Evolutionary conservation across 2,797 vertebrate genomes (phyloP).

Genomic region (Aplochiton taeniatus): DNA sequence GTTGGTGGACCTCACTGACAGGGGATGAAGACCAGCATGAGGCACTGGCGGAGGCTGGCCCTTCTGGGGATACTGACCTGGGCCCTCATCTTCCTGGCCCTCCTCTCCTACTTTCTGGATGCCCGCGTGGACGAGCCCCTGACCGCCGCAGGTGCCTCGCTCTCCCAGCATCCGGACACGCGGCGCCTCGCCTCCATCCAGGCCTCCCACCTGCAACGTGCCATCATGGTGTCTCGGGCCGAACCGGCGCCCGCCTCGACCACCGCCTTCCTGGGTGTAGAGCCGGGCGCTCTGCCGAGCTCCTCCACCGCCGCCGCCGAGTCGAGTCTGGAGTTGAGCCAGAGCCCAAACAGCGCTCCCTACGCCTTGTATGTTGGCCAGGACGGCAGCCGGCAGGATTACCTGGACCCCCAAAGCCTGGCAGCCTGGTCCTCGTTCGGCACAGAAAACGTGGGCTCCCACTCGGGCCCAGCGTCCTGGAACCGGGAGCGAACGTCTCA

Average conservation of each 20-base stretch:
- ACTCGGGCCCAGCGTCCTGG: constrained; percentile 49
- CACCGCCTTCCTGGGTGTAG: constrained; percentile 41
- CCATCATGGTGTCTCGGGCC: constrained; percentile 78
- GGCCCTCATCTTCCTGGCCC: constrained; percentile 89
- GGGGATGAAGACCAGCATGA: constrained; percentile 79
- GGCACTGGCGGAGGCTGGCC: constrained; percentile 89
- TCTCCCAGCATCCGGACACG: constrained; percentile 83
- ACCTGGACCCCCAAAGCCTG: constrained; percentile 71
- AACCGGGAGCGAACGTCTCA: constrained; percentile 61
- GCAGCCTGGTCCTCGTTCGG: constrained; percentile 79
- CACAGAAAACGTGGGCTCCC: constrained; percentile 68
- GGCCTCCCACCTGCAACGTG: constrained; percentile 78
- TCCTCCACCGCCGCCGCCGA: constrained; percentile 47
- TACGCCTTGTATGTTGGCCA: constrained; percentile 58
- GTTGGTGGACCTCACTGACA: constrained; percentile 35
- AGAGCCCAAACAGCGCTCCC: constrained; percentile 52
- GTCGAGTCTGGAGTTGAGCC: constrained; percentile 64
- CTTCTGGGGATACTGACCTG: constrained; percentile 90
- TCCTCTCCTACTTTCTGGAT: constrained; percentile 95
- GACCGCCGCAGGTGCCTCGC: constrained; percentile 79
- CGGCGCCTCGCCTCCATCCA: constrained; percentile 85
- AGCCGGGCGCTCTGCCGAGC: constrained; percentile 46
- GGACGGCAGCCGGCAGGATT: constrained; percentile 60
- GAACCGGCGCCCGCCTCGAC: constrained; percentile 65
- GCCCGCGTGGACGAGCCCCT: constrained; percentile 81